Percentiles rank a stretch among this genome's conserved stretches.
Evolutionary conservation across 2,888 invertebrate species (phyloP).

Genomic region (Lumbricus terrestris): DNA sequence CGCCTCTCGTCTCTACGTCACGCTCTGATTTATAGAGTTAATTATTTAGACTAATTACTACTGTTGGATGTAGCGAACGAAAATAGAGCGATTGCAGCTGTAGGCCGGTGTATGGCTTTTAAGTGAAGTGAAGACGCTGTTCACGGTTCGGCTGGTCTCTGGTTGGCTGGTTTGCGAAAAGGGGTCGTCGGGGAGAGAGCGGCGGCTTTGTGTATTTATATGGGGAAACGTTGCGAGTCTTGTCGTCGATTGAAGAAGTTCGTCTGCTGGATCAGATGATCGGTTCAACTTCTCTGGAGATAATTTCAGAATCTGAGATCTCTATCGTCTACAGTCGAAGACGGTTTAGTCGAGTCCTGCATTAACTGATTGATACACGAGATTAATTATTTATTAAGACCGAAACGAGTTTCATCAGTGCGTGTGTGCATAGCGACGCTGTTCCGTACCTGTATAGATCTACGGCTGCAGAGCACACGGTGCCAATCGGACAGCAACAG

Average conservation of each 20-base stretch:
- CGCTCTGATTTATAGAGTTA: neutral
- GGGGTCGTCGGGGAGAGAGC: neutral
- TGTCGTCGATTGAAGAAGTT: neutral
- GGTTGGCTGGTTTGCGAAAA: neutral
- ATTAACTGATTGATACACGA: neutral
- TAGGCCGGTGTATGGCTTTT: neutral
- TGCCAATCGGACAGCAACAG: neutral
- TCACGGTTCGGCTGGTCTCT: neutral
- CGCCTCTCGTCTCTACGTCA: neutral
- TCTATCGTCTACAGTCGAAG: neutral
- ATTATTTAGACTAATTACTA: neutral
- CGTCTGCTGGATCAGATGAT: neutral
- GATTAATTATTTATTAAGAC: neutral
- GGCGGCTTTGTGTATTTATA: neutral
- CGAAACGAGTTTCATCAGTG: neutral
- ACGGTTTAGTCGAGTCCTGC: neutral
- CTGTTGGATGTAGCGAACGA: neutral
- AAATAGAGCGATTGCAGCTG: neutral
- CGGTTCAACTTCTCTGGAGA: neutral
- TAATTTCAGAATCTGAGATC: neutral
- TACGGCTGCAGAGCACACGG: neutral
- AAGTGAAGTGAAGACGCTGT: neutral
- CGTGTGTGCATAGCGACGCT: neutral
- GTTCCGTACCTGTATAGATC: neutral
- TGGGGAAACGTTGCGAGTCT: neutral